These are phyloP conservation scores for Adineta ricciae DNA, from an alignment of 2,888 invertebrate species.

Conservation along the genomic window DNA sequence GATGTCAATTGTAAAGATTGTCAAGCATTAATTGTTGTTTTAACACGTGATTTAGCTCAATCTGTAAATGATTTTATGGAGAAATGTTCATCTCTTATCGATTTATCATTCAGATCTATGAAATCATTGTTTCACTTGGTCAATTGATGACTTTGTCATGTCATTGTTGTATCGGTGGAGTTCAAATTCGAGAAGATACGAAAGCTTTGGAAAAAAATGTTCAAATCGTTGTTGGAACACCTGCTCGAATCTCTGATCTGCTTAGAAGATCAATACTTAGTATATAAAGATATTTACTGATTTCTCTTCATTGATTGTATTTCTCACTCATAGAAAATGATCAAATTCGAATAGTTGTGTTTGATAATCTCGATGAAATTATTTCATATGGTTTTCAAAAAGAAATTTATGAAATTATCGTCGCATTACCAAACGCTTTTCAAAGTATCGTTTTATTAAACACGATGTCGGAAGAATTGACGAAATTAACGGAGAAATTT, in stretches of 20 bases:
- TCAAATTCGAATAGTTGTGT: conserved; percentile 68
- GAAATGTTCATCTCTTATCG: conserved; percentile 39
- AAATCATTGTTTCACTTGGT: no score
- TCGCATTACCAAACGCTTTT: no score
- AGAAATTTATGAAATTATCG: conserved; percentile 85
- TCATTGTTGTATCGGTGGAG: no score
- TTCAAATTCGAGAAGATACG: conserved; percentile 39
- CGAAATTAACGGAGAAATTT: conserved; percentile 79
- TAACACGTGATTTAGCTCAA: conserved; percentile 73
- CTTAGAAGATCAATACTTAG: conserved; percentile 82
- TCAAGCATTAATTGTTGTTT: conserved; percentile 48
- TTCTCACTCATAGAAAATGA: no score
- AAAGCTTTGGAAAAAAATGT: conserved; percentile 82
- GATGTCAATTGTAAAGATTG: no score
- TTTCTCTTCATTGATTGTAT: no score
- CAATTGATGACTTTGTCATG: no score
- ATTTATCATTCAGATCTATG: conserved; percentile 55
- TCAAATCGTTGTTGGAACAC: conserved; percentile 93
- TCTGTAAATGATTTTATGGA: conserved; percentile 54
- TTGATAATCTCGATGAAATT: no score
- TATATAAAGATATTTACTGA: conserved; percentile 79
- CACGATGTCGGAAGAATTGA: conserved; percentile 93
- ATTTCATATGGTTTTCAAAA: conserved; percentile 81
- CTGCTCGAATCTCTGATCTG: conserved; percentile 60
- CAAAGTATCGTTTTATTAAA: conserved; percentile 67